phyloP scores from a whole-genome alignment of 2,113 vertebrate species.

The Acrocephalus kingi region DNA sequence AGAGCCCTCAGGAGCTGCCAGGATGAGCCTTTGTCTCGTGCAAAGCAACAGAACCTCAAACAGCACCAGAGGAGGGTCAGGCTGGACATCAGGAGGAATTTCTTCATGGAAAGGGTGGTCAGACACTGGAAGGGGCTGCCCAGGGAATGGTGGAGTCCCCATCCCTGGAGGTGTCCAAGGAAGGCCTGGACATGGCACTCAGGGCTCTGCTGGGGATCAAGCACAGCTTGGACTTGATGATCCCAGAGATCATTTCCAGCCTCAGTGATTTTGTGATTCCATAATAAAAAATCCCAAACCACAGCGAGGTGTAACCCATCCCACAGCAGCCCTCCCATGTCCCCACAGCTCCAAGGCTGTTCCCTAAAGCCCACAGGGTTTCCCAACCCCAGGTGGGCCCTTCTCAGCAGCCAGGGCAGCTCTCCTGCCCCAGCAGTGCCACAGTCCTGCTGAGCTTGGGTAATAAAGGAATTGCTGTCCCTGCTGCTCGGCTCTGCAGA shows the following conservation, averaged over 20 bases:
- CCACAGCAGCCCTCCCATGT: rapidly evolving
- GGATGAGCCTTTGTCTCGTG: neutral
- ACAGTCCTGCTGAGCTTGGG: neutral
- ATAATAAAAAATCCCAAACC: neutral
- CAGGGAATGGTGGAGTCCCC: neutral
- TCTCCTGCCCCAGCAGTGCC: neutral
- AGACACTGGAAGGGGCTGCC: neutral
- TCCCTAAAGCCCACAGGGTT: neutral
- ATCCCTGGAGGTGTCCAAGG: neutral
- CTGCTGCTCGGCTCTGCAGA: neutral
- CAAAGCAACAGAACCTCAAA: neutral
- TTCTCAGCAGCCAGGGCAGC: neutral
- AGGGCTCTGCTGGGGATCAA: rapidly evolving
- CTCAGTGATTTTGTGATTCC: neutral
- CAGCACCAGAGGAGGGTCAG: neutral
- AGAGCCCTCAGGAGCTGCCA: neutral
- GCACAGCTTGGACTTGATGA: rapidly evolving
- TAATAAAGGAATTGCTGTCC: slow-evolving; percentile 33
- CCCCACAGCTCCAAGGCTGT: rapidly evolving
- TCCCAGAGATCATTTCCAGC: neutral
- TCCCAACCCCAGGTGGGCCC: neutral
- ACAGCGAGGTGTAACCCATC: neutral
- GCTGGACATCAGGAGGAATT: neutral
- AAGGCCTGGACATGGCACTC: rapidly evolving
- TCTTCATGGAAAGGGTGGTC: neutral